A percentile compares a stretch with the other conserved stretches of the same genome.
Evolutionary conservation across 2,888 invertebrate species (phyloP).

Genomic region (Ecliptopera silaceata): DNA sequence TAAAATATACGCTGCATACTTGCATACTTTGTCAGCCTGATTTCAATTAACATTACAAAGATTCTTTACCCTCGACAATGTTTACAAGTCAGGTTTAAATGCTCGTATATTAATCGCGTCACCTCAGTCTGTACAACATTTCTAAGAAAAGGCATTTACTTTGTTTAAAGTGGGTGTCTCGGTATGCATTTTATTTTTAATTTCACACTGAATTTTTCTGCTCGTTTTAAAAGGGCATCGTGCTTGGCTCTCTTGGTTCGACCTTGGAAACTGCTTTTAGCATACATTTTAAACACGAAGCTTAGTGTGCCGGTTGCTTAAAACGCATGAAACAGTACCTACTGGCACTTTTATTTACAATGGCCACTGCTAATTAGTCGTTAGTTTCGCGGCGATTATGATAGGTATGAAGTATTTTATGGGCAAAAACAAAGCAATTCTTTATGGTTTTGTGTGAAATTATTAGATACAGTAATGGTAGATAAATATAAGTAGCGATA

Average conservation of each 20-base stretch:
- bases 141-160: slow-evolving; percentile 43
- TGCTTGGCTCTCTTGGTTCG: slow-evolving; percentile 50
- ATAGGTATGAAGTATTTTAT: slow-evolving; percentile 26
- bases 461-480: slow-evolving; percentile 19
- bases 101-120: slow-evolving; percentile 47
- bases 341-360: slow-evolving; percentile 24
- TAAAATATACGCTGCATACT: no score
- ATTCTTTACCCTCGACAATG: slow-evolving; percentile 36
- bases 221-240: slow-evolving; percentile 53
- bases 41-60: slow-evolving; percentile 41
- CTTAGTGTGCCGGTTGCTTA: slow-evolving; percentile 29
- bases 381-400: slow-evolving; percentile 23
- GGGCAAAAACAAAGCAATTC: slow-evolving; percentile 23
- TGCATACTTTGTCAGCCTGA: slow-evolving; percentile 20
- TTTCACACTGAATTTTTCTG: slow-evolving; percentile 53
- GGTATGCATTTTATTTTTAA: slow-evolving; percentile 45
- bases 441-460: slow-evolving; percentile 15
- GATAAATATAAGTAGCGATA: slow-evolving; percentile 31
- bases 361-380: slow-evolving; percentile 29
- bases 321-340: slow-evolving; percentile 33
- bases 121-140: slow-evolving; percentile 23
- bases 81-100: slow-evolving; percentile 45
- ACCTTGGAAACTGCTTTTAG: slow-evolving; percentile 53
- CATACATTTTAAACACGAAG: slow-evolving; percentile 27
- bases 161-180: slow-evolving; percentile 38